Evolutionary conservation across 1,140 invertebrate species (phyloP), one percentile per base, ranked within the genome.

Genomic region (Colletes latitarsis): DNA sequence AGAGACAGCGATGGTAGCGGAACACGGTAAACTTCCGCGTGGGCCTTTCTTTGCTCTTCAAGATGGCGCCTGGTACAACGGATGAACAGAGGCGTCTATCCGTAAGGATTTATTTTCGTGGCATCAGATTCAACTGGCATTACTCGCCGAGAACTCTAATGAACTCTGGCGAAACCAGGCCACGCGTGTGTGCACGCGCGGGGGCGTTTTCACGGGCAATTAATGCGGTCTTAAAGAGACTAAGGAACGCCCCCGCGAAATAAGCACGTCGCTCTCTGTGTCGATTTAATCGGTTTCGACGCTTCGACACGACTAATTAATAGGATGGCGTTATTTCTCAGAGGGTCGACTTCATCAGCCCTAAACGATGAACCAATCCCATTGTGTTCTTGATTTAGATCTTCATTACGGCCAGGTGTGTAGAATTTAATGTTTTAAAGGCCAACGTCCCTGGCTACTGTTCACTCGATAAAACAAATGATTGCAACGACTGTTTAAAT

Each of bases 131-230:
- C 85, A 83, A 85, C 85, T 64, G 70, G 76, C 85, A 75, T 88
- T 86, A 82, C 75, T 19, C 82, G 63, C 17, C 52, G 63, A 15
- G 46, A 67, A 21, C 75, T 67, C 63, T 89, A 89, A 89, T 89
- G 89, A 89, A 90, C 85, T 84, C 81, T 73, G 78, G 82, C 75
- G 80, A 88, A 90, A 88, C 58, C 77, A 72, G 76, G 75, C 62
- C 73, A 55, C 64, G 70, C 53, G 68, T 74, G 63, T 55, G 30
- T 62, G 66, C 15, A 64, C n/a, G 69, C 58, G 85, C 82, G 86
- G 79, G 68, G 83, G 86, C 85, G 82, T 88, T 89, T 89, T 88
- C 83, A 88, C 85, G 77, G 76, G 82, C 85, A 89, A 89, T 90
- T 90, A 89, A 88, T 88, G 85, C 78, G 76, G 68, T 58, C 75